Percentiles rank a stretch among this genome's conserved stretches.
Conservation (phyloP, 2,113 vertebrate genomes). For the Vireo altiloquus region DNA sequence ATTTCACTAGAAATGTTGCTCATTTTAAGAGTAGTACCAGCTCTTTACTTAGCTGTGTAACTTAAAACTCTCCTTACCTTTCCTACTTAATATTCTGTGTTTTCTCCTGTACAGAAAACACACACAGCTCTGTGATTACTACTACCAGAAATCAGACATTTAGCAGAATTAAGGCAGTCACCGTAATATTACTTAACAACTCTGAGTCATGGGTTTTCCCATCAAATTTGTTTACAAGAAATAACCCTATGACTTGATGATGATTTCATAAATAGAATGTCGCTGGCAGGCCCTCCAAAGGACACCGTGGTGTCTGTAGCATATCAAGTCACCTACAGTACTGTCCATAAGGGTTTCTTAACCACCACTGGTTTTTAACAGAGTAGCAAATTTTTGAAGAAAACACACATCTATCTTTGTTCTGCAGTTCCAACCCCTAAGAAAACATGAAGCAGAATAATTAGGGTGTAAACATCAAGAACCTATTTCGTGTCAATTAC, state of each 20-base stretch:
- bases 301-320: accelerated
- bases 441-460: not conserved
- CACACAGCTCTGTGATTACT: not conserved
- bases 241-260: accelerated
- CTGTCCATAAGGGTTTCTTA: not conserved
- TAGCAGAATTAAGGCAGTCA: not conserved
- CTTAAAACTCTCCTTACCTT: not conserved
- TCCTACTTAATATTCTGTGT: not conserved
- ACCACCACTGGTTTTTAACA: accelerated
- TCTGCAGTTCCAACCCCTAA: not conserved
- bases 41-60: not conserved
- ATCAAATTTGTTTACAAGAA: not conserved
- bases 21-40: not conserved
- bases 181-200: not conserved
- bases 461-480: not conserved
- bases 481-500: not conserved
- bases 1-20: not conserved
- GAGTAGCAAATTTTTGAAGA: not conserved
- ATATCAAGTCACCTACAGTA: no score
- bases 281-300: not conserved
- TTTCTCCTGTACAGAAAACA: not conserved
- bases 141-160: not conserved
- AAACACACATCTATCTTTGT: not conserved
- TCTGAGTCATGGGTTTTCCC: accelerated
- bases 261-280: not conserved